These are phyloP conservation scores for Dendroctonus valens DNA, from an alignment of 1,140 invertebrate genomes.

Conservation along the genomic window DNA sequence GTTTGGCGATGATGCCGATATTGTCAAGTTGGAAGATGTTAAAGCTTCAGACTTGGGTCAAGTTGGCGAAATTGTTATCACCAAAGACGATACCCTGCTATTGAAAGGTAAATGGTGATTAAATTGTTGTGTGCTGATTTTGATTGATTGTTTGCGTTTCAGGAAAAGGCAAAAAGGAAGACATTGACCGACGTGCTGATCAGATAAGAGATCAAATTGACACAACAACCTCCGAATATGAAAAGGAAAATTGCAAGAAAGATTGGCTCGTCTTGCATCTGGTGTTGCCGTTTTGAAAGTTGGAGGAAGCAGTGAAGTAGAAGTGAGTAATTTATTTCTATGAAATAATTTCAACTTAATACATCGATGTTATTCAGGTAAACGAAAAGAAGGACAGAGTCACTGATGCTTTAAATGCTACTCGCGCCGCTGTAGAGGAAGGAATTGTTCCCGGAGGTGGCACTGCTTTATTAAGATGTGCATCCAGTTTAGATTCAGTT, in stretches of 20 bases:
- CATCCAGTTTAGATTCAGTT: conserved; percentile 70
- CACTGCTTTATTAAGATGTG: conserved; percentile 88
- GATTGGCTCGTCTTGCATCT: conserved; percentile 90
- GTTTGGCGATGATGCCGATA: conserved; percentile 96
- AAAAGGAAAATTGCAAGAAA: conserved; percentile 97
- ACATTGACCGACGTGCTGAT: conserved; percentile 87
- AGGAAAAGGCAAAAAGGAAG: conserved; percentile 72
- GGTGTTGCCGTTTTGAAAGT: conserved; percentile 96
- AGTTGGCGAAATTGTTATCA: conserved; percentile 94
- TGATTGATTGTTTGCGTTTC: conserved; percentile 3
- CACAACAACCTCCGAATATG: conserved; percentile 95
- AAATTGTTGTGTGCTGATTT: not conserved
- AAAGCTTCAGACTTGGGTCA: conserved; percentile 85
- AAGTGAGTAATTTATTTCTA: conserved; percentile 61
- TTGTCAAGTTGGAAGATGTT: conserved; percentile 95
- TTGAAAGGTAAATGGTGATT: conserved; percentile 69
- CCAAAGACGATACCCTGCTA: conserved; percentile 97
- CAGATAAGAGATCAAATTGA: conserved; percentile 94
- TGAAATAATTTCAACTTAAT: conserved; percentile 2
- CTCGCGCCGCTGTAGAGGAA: conserved; percentile 97
- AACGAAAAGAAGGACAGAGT: conserved; percentile 99
- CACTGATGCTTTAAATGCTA: conserved; percentile 97
- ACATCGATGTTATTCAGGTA: conserved; percentile 4
- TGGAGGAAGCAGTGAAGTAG: conserved; percentile 96
- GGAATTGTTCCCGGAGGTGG: conserved; percentile 99